Evolutionary conservation across 2,797 vertebrate genomes (phyloP).

Genomic region (Microtus agrestis): DNA sequence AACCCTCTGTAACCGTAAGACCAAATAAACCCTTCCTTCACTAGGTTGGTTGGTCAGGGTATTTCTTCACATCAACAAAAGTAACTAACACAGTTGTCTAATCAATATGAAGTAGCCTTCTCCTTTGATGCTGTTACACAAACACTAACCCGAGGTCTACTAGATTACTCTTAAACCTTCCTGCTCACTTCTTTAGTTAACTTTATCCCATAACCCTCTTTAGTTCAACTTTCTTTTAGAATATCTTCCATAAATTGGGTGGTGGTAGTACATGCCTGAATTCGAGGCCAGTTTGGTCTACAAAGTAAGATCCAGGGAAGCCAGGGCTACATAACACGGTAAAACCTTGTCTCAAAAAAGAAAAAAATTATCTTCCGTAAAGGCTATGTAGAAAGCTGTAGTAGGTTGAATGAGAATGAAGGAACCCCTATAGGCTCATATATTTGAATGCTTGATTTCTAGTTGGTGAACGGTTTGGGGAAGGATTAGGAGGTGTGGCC

Average conservation of each 20-base stretch:
- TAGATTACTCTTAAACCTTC: not conserved
- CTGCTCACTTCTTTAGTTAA: not conserved
- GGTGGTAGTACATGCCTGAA: too few species aligned
- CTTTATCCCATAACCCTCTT: not conserved
- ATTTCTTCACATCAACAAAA: not conserved
- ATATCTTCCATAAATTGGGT: not conserved
- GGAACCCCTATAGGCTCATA: too few species aligned
- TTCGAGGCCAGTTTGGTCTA: too few species aligned
- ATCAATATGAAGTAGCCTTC: constrained; percentile 30
- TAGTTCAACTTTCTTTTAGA: constrained; percentile 39
- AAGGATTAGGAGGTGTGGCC: not conserved
- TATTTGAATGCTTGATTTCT: not conserved
- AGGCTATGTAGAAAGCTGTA: not conserved
- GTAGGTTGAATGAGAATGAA: not conserved
- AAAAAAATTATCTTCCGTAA: not conserved
- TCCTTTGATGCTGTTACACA: not conserved
- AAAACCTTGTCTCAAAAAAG: too few species aligned
- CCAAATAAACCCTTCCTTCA: not conserved
- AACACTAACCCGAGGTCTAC: constrained; percentile 30
- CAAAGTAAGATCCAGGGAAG: too few species aligned
- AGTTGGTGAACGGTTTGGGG: not conserved
- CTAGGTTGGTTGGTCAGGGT: too few species aligned
- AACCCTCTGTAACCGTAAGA: too few species aligned
- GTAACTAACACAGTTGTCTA: not conserved
- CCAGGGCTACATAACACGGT: too few species aligned